These are phyloP conservation scores for Idaea biselata DNA, from an alignment of 2,888 invertebrate species.

Conservation along the genomic window DNA sequence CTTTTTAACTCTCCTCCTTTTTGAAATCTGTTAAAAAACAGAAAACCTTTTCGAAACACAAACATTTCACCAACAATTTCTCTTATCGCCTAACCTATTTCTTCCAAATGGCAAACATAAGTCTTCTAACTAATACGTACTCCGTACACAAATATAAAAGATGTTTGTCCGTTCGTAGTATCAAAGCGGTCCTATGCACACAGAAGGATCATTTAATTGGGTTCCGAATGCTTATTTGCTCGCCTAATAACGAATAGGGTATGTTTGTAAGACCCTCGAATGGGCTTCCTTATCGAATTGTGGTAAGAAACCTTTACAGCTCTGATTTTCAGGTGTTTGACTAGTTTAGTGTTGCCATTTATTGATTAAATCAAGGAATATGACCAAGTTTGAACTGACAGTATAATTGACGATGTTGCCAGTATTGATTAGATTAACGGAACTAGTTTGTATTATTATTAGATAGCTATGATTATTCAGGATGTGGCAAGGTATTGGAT, in stretches of 20 bases:
- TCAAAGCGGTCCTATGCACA: slow-evolving; percentile 57
- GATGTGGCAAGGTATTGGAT: neutral
- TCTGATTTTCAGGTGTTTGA: slow-evolving; percentile 1
- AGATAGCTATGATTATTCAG: neutral
- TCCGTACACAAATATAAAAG: slow-evolving; percentile 29
- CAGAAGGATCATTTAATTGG: slow-evolving; percentile 68
- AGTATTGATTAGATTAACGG: too few species aligned
- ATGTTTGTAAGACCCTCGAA: slow-evolving; percentile 26
- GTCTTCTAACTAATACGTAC: neutral
- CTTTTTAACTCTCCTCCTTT: too few species aligned
- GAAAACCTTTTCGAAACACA: too few species aligned
- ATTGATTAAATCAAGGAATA: neutral
- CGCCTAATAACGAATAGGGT: slow-evolving; percentile 15
- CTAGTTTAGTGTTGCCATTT: neutral
- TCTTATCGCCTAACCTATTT: neutral
- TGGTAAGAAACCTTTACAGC: slow-evolving; percentile 10
- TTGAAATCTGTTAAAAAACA: too few species aligned
- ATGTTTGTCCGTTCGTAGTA: slow-evolving; percentile 26
- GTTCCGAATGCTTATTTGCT: slow-evolving; percentile 58
- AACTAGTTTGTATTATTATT: too few species aligned
- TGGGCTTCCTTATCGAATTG: slow-evolving; percentile 17
- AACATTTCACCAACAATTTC: too few species aligned
- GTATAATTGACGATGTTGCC: too few species aligned
- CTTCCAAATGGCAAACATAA: neutral
- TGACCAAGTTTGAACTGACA: neutral